Evolutionary conservation across 2,797 vertebrate genomes (phyloP), one percentile per base, ranked within the genome.

Genomic region (Eulemur mongoz): DNA sequence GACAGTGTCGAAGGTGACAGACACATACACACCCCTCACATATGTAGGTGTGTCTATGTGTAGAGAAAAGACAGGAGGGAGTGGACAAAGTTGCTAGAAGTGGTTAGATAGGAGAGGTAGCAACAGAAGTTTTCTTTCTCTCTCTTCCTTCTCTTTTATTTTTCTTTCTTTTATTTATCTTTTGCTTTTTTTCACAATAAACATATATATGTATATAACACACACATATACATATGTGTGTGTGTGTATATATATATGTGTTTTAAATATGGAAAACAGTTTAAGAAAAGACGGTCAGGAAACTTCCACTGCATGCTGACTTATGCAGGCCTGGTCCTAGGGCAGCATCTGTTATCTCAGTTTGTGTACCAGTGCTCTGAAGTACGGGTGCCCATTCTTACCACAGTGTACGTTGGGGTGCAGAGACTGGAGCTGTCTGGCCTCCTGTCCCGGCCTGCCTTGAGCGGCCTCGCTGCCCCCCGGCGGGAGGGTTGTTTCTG

Each of bases 341-440:
- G 72, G 50, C 20, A 2, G 0, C 12, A 5, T 15, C 27, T 35
- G 38, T 4, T 9, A 35, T 48, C 35, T 69, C 27, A 23, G 14
- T 1, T 15, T 12, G 2, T n/a, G 25, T 30, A 14, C 18, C 30
- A 25, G 23, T 50, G 18, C 14, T 59, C 48, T 8, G 72, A 32
- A 59, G 12, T 32, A 32, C 7, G 20, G 63, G 52, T 27, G 9
- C 25, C 27, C 14, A 15, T 72, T 54, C 32, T 30, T 20, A 11
- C 48, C 4, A 2, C 7, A 2, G 11, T 5, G 30, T 15, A 45
- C 57, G 15, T 2, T 8, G 2, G 0, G 23, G 22, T 20, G 20
- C 57, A n/a, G 45, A n/a, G 38, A 14, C 8, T 30, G 5, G 27
- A 43, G 20, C 32, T 27, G 10, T 38, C 61, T 27, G 38, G 32